phyloP scores from a whole-genome alignment of 2,797 vertebrate genomes.

The Dipus sagitta region DNA sequence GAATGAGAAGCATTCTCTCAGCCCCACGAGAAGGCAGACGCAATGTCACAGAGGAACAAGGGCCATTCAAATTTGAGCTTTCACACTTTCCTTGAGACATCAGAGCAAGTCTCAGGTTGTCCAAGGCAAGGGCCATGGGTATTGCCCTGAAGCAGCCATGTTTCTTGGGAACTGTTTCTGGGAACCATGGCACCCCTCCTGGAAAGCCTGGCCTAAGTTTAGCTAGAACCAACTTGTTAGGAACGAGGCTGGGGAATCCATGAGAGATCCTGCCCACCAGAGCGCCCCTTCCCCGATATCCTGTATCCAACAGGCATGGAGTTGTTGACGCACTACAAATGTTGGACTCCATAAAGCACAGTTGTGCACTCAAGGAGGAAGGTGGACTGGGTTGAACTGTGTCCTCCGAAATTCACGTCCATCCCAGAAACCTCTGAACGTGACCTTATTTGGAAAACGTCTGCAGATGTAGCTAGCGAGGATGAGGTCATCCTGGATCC shows the following conservation, averaged over 20 bases:
- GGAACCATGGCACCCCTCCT: neutral
- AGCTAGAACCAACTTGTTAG: neutral
- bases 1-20: neutral
- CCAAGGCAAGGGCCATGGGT: neutral
- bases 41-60: neutral
- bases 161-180: neutral
- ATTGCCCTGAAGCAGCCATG: neutral
- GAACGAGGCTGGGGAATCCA: neutral
- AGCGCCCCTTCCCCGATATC: neutral
- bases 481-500: neutral
- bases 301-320: neutral
- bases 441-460: constrained; percentile 54
- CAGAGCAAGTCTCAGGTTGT: neutral
- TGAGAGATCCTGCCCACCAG: neutral
- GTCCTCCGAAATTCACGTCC: neutral
- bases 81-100: neutral
- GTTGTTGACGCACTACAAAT: neutral
- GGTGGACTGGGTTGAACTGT: neutral
- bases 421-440: neutral
- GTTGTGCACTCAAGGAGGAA: neutral
- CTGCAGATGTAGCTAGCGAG: neutral
- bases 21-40: neutral
- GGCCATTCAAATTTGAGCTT: neutral
- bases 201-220: neutral
- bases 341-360: neutral